Base-by-base conservation (phyloP, 2,797 vertebrate genomes). In the Enoplosus armatus region DNA sequence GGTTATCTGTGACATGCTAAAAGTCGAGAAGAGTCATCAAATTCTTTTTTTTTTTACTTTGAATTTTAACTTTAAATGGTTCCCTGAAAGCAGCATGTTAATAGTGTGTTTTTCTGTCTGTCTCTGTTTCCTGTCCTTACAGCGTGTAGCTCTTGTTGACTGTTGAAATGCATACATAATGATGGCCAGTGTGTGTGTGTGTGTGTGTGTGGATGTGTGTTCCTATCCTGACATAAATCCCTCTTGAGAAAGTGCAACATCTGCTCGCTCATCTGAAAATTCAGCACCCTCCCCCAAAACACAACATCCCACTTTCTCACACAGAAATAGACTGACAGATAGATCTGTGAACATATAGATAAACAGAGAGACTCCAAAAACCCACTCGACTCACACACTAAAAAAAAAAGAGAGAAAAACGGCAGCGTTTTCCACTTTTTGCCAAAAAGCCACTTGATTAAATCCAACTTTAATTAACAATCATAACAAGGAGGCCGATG, bases 381-480 rank as follows among this genome's bases (percentile, higher is more conserved):
- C 69, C 65, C n/a, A 54, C 58, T 77, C 60, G n/a, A 43, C 39
- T 75, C 16, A 16, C 39, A 69, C 41, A 80, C 35, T 22, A 33
- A 20, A 53, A 56, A 54, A n/a, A 45, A 6, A 65, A 12, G 41
- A 82, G 43, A 67, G 75, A 3, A 72, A 78, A 64, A 86, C 50
- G n/a, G 64, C 43, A 63, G 55, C 22, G 60, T 33, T 79, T 68
- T 59, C 50, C 3, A 33, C 31, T 58, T 70, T 77, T 77, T 70
- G 77, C 81, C 82, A 89, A 87, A 84, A 87, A 83, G 45, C 82
- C 88, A 86, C 87, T 93, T 78, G 83, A 90, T 85, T 89, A 91
- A 93, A 93, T 93, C 87, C 89, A 85, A 84, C 78, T 91, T 91
- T 90, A 93, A 93, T 94, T 91, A 93, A 89, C 84, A 86, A 86